Conservation (phyloP, 2,113 vertebrate genomes). For the Cranoglanis bouderius region DNA sequence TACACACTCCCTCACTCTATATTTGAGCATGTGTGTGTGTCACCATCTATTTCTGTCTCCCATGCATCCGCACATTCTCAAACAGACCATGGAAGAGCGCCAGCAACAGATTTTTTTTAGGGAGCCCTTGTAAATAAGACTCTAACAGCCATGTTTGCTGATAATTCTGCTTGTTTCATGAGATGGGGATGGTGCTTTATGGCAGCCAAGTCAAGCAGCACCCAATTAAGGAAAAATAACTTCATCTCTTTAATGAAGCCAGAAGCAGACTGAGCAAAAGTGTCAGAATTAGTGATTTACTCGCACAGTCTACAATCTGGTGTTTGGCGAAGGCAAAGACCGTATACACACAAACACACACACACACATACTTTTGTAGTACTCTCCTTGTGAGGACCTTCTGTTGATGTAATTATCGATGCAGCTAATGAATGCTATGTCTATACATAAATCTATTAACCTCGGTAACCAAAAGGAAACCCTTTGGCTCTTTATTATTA, state of each 20-base stretch:
- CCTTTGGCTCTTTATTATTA: neutral
- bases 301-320: neutral
- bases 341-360: conserved; percentile 9
- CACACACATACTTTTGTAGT: neutral
- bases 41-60: conserved; percentile 16
- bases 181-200: conserved; percentile 26
- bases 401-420: neutral
- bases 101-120: conserved; percentile 31
- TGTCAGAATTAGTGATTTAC: conserved; percentile 26
- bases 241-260: conserved; percentile 47
- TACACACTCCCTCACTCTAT: conserved; percentile 11
- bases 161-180: conserved; percentile 14
- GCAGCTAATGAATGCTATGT: neutral
- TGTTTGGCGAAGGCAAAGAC: neutral
- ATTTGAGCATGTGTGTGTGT: neutral
- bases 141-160: conserved; percentile 28
- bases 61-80: neutral
- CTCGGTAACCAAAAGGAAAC: neutral
- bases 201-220: conserved; percentile 22
- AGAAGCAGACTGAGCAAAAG: conserved; percentile 27
- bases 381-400: neutral
- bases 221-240: conserved; percentile 48
- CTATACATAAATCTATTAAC: neutral
- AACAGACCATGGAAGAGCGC: neutral
- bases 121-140: conserved; percentile 30